Evolutionary conservation across 1,140 invertebrate genomes (phyloP).

Genomic region (Bombus huntii): DNA sequence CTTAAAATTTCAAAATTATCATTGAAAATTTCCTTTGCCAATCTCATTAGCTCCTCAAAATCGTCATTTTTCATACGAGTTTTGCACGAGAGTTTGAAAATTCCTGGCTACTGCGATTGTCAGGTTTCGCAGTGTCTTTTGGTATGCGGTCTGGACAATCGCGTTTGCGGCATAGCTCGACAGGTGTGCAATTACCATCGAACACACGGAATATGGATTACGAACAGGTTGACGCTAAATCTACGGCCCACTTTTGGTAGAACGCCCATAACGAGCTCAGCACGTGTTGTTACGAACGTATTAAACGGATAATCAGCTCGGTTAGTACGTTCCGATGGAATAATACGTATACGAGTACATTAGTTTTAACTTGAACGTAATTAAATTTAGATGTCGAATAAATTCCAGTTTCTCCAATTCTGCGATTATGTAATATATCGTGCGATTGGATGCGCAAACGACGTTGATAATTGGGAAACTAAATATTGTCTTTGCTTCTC

Average conservation of each 20-base stretch:
- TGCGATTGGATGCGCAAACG: no score
- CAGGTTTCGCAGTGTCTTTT: conserved; percentile 10
- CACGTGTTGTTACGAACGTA: neutral
- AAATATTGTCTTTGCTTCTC: no score
- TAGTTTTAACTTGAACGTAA: neutral
- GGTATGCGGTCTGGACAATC: conserved; percentile 31
- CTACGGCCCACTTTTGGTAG: conserved; percentile 3
- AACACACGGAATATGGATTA: conserved; percentile 38
- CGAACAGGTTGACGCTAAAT: conserved; percentile 29
- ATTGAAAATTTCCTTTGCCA: no score
- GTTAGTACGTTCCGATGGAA: neutral
- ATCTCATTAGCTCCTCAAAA: no score
- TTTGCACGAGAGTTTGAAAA: neutral
- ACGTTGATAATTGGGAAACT: no score
- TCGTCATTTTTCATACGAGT: no score
- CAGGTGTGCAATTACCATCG: conserved; percentile 45
- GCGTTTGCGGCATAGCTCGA: conserved; percentile 29
- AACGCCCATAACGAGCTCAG: neutral
- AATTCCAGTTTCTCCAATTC: neutral
- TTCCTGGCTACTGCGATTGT: neutral
- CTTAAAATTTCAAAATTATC: neutral
- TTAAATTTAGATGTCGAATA: neutral
- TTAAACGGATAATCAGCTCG: conserved; percentile 2
- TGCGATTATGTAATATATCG: neutral
- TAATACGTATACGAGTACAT: neutral